phyloP scores from a whole-genome alignment of 2,113 vertebrate genomes.

The Guaruba guarouba region DNA sequence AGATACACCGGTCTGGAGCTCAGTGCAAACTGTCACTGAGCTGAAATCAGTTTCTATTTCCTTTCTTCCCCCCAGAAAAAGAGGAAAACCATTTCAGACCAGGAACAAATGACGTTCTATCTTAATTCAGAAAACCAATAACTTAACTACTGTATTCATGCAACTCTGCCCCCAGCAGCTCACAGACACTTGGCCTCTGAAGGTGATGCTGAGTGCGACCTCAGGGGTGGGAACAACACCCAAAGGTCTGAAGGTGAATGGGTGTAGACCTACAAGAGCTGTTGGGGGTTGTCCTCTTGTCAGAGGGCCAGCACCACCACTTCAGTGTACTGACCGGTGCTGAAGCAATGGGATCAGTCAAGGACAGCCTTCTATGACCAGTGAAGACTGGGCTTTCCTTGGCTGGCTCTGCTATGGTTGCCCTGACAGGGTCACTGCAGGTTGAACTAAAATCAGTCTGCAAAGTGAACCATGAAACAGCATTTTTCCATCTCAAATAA shows the following conservation, averaged over 20 bases:
- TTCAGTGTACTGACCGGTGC: not conserved
- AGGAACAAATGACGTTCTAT: not conserved
- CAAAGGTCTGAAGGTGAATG: rapidly evolving
- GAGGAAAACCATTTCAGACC: not conserved
- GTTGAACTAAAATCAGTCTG: not conserved
- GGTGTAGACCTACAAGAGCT: not conserved
- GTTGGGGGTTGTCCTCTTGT: not conserved
- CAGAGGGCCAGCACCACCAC: rapidly evolving
- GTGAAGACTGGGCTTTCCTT: not conserved
- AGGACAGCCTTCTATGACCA: rapidly evolving
- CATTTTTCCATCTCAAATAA: not conserved
- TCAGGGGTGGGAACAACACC: not conserved
- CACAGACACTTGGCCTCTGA: too few relatives aligned
- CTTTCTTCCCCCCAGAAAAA: not conserved
- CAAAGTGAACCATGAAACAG: not conserved
- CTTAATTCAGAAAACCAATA: not conserved
- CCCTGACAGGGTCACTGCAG: not conserved
- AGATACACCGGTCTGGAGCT: not conserved
- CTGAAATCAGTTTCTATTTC: not conserved
- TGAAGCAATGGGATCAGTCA: not conserved
- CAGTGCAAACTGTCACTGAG: not conserved
- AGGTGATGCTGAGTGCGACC: not conserved
- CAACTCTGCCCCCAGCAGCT: too few relatives aligned
- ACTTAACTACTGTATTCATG: not conserved
- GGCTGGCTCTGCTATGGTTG: not conserved